Evolutionary conservation across 2,888 invertebrate species (phyloP).

Genomic region (Zygothrica quintamaculata): DNA sequence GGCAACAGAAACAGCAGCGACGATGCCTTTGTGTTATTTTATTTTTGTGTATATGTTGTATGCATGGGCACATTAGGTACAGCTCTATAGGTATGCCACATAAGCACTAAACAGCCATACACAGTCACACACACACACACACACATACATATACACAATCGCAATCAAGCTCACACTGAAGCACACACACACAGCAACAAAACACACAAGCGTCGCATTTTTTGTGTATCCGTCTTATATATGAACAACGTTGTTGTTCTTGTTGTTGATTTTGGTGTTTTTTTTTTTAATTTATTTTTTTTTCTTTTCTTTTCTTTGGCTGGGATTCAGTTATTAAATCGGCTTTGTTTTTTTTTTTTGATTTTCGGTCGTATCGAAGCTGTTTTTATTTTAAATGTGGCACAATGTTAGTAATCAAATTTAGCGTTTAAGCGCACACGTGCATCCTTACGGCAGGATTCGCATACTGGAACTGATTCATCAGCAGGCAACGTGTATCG

Average conservation of each 20-base stretch:
- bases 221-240: constrained; percentile 73
- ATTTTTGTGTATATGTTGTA: constrained; percentile 56
- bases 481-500: constrained; percentile 45
- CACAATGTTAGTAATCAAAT: constrained; percentile 59
- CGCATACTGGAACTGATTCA: constrained; percentile 78
- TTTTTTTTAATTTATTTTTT: no score
- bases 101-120: constrained; percentile 46
- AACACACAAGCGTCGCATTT: constrained; percentile 58
- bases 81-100: constrained; percentile 69
- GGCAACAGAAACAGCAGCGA: constrained; percentile 33
- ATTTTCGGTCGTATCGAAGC: constrained; percentile 35
- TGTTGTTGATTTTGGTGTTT: constrained; percentile 15
- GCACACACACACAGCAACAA: constrained; percentile 16
- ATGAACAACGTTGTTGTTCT: constrained; percentile 57
- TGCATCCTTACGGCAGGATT: constrained; percentile 79
- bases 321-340: constrained; percentile 75
- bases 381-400: constrained; percentile 65
- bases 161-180: no score
- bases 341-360: constrained; percentile 51
- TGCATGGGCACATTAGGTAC: constrained; percentile 73
- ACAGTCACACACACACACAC: constrained; percentile 1
- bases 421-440: constrained; percentile 50
- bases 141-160: no score
- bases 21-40: constrained; percentile 63
- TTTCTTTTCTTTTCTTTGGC: constrained; percentile 33